Base-by-base conservation (phyloP, 2,888 invertebrate genomes). In the Timema podura region DNA sequence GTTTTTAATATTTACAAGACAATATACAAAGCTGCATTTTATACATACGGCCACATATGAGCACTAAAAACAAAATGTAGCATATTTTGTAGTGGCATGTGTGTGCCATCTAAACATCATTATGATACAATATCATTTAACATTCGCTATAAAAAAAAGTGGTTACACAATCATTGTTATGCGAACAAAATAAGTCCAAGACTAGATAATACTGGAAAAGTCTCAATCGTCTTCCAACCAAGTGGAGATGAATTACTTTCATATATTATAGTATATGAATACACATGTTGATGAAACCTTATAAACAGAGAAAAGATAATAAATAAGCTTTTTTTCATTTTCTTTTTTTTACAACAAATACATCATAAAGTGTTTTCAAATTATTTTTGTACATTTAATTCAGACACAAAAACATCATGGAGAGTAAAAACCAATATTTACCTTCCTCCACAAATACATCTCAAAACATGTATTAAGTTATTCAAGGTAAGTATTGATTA, bases 191-290 rank as follows among this genome's bases (percentile, higher is more conserved):
- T 68, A 67, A 73, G 73, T 72, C 70, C 71, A 73, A 73, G 74
- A 74, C 74, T 74, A 74, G 74, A 74, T 74, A 74, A 74, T 74
- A 74, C 74, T 74, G 74, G 68, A 73, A 70, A 73, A 71, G 70
- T 68, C 65, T 69, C 68, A 65, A 61, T 61, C 61, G 45, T 45
- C 30, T 61, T 45, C 16, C 61, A 7, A 61, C 30, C 61, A 61
- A 11, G 7, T 13, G 48, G 65, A 69, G 69, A 69, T 64, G 69
- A 45, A 65, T 65, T 49, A 66, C 48, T 66, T 66, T 65, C 67
- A 64, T 70, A 67, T 67, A 68, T 54, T 69, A 54, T 54, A 59
- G 67, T 48, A 70, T 72, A 65, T 66, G 71, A 65, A 71, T 70
- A 71, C 68, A 71, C 65, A 70, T 69, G 66, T 68, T 72, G 65